phyloP scores from a whole-genome alignment of 2,113 vertebrate species.

The Oryzias curvinotus region DNA sequence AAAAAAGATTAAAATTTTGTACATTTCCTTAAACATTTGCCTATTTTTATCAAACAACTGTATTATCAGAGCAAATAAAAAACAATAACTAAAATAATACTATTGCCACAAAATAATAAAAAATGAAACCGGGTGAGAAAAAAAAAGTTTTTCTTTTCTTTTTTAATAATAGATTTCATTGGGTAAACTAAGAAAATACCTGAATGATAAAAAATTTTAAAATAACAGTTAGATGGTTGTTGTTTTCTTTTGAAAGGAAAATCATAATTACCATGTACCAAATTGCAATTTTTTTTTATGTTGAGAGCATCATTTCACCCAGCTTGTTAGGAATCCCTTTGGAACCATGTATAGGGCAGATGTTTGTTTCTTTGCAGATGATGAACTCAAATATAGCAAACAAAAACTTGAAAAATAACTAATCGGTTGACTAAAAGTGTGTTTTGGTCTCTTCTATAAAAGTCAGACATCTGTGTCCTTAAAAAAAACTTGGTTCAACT shows the following conservation, averaged over 20 bases:
- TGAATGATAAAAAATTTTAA: constrained; percentile 48
- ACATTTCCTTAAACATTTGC: no score
- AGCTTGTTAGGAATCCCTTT: constrained; percentile 24
- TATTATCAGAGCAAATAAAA: no score
- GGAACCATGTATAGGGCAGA: constrained; percentile 16
- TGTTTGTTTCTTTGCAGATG: constrained; percentile 11
- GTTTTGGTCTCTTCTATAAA: neutral
- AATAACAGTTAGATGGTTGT: constrained; percentile 26
- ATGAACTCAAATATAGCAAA: constrained; percentile 34
- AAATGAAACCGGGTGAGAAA: no score
- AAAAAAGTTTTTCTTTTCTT: neutral
- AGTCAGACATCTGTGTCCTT: no score
- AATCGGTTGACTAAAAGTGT: constrained; percentile 14
- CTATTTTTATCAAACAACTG: no score
- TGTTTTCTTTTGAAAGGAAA: constrained; percentile 40
- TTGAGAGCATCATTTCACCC: constrained; percentile 13
- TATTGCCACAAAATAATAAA: no score
- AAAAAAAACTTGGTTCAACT: no score
- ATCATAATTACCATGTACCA: constrained; percentile 48
- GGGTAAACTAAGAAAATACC: constrained; percentile 42
- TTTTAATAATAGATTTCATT: constrained; percentile 20
- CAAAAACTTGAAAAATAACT: constrained; percentile 24
- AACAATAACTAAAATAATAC: no score
- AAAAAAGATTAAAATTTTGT: neutral
- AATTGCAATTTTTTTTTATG: constrained; percentile 15